Conservation (phyloP, 2,797 vertebrate genomes). For the Notamacropus eugenii region DNA sequence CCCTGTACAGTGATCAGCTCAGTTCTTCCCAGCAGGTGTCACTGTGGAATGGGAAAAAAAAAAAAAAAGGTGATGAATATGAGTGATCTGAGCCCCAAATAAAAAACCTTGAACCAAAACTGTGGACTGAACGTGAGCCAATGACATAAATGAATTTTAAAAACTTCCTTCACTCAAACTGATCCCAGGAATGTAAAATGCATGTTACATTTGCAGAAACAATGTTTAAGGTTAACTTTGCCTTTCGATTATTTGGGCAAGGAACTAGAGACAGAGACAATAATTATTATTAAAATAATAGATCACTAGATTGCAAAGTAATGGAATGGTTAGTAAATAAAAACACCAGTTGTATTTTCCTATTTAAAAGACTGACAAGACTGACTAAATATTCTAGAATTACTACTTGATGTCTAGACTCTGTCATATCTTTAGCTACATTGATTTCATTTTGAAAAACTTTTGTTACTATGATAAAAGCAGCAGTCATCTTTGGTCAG, state of each 20-base stretch:
- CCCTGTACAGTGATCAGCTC: not conserved
- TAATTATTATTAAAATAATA: not conserved
- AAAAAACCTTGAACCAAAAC: constrained; percentile 23
- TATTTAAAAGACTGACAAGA: not conserved
- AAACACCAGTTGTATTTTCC: not conserved
- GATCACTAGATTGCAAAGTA: not conserved
- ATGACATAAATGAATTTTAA: not conserved
- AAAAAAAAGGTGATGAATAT: constrained; percentile 26
- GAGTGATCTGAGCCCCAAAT: not conserved
- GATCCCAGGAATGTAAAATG: not conserved
- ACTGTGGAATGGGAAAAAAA: constrained; percentile 78
- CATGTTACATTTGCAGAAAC: not conserved
- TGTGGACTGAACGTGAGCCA: constrained; percentile 2
- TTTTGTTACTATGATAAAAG: not conserved
- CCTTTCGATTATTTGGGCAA: not conserved
- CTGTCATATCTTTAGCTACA: not conserved
- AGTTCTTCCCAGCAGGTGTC: constrained; percentile 83
- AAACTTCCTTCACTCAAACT: constrained; percentile 41
- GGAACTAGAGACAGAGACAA: not conserved
- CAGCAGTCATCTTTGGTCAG: not conserved
- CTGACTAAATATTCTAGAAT: not conserved
- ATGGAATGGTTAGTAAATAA: not conserved
- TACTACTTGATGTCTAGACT: not conserved
- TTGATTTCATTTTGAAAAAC: not conserved
- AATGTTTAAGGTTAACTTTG: not conserved